Percentiles rank a stretch among this genome's conserved stretches.
phyloP scores from a whole-genome alignment of 2,113 vertebrate species.

The Leucosticte australis region DNA sequence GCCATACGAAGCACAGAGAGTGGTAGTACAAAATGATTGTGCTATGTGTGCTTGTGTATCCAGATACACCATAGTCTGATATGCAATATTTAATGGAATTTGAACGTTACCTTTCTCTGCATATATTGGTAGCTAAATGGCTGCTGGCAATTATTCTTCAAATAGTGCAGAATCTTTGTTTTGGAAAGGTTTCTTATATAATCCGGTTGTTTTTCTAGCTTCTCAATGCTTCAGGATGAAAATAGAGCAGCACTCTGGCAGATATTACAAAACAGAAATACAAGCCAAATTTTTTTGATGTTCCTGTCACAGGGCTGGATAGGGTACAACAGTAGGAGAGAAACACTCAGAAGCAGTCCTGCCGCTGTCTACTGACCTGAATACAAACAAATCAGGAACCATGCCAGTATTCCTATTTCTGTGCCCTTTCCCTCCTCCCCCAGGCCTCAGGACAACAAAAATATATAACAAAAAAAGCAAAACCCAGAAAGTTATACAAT shows the following conservation, averaged over 20 bases:
- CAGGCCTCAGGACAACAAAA: neutral
- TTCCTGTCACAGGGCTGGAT: constrained; percentile 2
- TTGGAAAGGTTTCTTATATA: neutral
- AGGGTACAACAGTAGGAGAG: neutral
- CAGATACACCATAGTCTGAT: neutral
- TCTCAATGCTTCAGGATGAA: constrained; percentile 5
- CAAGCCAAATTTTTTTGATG: constrained; percentile 29
- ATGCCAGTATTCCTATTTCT: neutral
- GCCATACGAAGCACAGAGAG: neutral
- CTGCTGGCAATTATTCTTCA: neutral
- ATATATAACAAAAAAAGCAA: neutral
- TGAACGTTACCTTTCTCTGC: neutral
- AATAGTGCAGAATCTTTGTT: neutral
- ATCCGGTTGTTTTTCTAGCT: neutral
- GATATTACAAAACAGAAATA: constrained; percentile 33
- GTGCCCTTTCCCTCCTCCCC: neutral
- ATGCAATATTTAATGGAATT: neutral
- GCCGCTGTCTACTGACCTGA: neutral
- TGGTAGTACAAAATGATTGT: neutral
- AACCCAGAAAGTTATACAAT: neutral
- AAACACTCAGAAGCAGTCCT: neutral
- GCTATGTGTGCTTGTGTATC: neutral
- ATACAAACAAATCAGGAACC: constrained; percentile 25
- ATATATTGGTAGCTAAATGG: neutral
- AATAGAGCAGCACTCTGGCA: neutral